A percentile compares a stretch with the other conserved stretches of the same genome.
phyloP scores from a whole-genome alignment of 2,888 invertebrate species.

The Platycheirus rosarum region DNA sequence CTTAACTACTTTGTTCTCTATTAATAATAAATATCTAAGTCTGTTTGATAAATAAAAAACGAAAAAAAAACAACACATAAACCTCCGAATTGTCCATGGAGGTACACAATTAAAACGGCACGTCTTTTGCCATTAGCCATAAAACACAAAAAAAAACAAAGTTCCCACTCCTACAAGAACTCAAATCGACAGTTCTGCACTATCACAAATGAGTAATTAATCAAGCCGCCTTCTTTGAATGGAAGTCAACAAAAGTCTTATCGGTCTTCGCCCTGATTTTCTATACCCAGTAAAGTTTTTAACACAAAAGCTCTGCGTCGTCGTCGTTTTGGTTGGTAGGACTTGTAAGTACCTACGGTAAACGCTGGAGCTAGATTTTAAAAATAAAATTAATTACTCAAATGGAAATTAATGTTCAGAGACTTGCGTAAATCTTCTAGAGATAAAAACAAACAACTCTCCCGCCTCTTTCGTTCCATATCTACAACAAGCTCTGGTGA shows the following conservation, averaged over 20 bases:
- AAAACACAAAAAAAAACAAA: too few species aligned
- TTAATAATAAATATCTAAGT: too few species aligned
- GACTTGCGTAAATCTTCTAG: slow-evolving; percentile 63
- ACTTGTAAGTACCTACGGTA: slow-evolving; percentile 4
- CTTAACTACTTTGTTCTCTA: too few species aligned
- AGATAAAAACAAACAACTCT: slow-evolving; percentile 41
- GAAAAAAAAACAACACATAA: too few species aligned
- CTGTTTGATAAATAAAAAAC: too few species aligned
- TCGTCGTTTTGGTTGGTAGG: too few species aligned
- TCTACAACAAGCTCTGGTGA: background rate
- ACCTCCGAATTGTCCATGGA: too few species aligned
- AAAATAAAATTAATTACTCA: slow-evolving; percentile 72
- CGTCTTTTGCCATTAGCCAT: too few species aligned
- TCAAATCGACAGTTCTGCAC: slow-evolving; percentile 1
- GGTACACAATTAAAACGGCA: too few species aligned
- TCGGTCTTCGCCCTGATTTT: background rate
- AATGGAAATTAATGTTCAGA: slow-evolving; percentile 70
- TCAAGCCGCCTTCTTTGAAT: slow-evolving; percentile 45
- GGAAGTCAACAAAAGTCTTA: slow-evolving; percentile 23
- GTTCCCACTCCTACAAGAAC: too few species aligned
- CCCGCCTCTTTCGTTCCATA: background rate
- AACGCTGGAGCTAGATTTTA: slow-evolving; percentile 14
- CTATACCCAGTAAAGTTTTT: background rate
- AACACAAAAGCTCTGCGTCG: background rate
- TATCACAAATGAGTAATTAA: slow-evolving; percentile 53